phyloP scores from a whole-genome alignment of 2,888 invertebrate genomes.

The Caenorhabditis sp. region DNA sequence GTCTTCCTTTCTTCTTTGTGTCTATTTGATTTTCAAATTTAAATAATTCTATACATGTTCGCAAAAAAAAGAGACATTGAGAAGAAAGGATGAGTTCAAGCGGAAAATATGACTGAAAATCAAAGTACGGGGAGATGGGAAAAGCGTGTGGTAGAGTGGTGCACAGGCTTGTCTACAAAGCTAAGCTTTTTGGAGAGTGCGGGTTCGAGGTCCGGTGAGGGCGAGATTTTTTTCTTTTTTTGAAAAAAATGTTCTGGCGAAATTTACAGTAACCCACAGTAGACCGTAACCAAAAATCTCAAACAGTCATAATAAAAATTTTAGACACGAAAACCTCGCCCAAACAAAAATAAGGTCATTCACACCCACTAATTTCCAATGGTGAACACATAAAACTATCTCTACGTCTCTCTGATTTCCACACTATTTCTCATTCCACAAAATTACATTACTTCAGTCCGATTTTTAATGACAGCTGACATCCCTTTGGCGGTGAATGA shows the following conservation, averaged over 20 bases:
- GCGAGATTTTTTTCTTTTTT: too few relatives aligned
- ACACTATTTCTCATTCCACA: background rate
- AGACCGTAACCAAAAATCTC: too few relatives aligned
- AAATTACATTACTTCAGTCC: background rate
- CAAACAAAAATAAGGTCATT: slow-evolving; percentile 3
- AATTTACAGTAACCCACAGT: too few relatives aligned
- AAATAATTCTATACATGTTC: background rate
- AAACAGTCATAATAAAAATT: background rate
- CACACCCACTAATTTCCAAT: slow-evolving; percentile 2
- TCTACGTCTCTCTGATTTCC: background rate
- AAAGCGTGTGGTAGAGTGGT: too few relatives aligned
- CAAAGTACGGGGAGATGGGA: too few relatives aligned
- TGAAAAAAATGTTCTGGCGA: too few relatives aligned
- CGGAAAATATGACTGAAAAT: too few relatives aligned
- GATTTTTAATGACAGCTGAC: background rate
- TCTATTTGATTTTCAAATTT: slow-evolving; percentile 3
- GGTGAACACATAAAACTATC: background rate
- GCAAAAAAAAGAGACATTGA: background rate
- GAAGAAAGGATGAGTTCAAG: background rate
- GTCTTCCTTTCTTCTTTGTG: slow-evolving; percentile 5
- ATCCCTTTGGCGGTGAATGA: background rate
- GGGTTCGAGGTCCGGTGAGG: too few relatives aligned
- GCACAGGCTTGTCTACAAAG: too few relatives aligned
- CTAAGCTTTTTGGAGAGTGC: too few relatives aligned
- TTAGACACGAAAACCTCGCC: background rate